phyloP scores from a whole-genome alignment of 2,888 invertebrate genomes.

The Cantharis lateralis region DNA sequence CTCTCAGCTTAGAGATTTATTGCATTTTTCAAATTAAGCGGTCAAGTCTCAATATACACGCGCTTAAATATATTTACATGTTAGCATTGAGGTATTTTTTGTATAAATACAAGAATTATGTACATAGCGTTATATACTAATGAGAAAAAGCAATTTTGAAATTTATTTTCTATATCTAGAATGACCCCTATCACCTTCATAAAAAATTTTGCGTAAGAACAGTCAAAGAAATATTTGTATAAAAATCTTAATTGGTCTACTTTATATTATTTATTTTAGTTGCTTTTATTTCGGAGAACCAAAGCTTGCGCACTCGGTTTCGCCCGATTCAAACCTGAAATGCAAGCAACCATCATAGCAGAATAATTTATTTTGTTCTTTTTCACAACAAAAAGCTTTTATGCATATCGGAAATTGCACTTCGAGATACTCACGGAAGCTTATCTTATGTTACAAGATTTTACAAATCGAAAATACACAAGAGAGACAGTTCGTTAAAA shows the following conservation, averaged over 20 bases:
- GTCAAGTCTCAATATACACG: slow-evolving; percentile 2
- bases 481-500: neutral
- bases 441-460: neutral
- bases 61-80: slow-evolving; percentile 5
- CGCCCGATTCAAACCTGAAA: no score
- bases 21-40: slow-evolving; percentile 3
- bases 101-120: slow-evolving; percentile 12
- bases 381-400: neutral
- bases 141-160: neutral
- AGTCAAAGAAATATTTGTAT: neutral
- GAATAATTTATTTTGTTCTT: neutral
- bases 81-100: slow-evolving; percentile 9
- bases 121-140: slow-evolving; percentile 1
- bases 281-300: neutral
- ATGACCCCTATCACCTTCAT: neutral
- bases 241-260: neutral
- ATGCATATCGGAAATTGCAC: neutral
- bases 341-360: neutral
- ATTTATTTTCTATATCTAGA: neutral
- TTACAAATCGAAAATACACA: neutral
- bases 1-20: slow-evolving; percentile 1
- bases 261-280: neutral
- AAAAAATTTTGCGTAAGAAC: neutral
- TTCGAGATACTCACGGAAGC: neutral
- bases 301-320: no score